Base-by-base conservation (phyloP, 2,888 invertebrate species). In the Drosophila nigricruria region DNA sequence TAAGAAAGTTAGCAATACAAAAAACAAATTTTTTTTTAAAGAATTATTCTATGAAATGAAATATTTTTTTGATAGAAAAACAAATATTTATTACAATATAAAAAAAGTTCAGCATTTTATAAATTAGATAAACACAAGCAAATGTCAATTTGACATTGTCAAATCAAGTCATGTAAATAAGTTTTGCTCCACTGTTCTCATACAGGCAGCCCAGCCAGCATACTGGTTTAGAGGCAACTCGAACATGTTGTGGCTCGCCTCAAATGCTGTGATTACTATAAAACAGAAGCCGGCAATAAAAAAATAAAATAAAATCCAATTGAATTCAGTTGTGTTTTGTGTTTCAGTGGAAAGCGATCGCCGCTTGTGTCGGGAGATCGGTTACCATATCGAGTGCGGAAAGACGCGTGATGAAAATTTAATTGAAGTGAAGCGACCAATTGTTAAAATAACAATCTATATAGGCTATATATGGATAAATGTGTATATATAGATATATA, bases 231-330 rank as follows among this genome's bases (percentile, higher is more conserved):
- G 32, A 45, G 20, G n/a, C 25, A 66, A 66, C 57, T 75, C 82
- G 50, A 76, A 82, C 82, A 54, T 85, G 88, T 85, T 75, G 52
- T 8, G 49, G 52, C 34, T 61, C 20, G 36, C 23, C 38, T 30
- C 49, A 14, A 49, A 42, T 32, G 64, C 58, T 60, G 52, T 45
- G 68, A 66, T 50, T 56, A 70, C 57, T 65, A 60, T 53, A 40
- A 40, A 67, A 57, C 53, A 53, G 40, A 49, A 61, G 60, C 61
- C 73, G 70, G 65, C 70, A 42, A 43, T 47, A 49, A 57, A 45
- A 45, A 38, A 25, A 23, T 16, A 25, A 45, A 34, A 25, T 20
- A 38, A 45, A 57, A 62, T 18, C 56, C 49, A 68, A 68, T 65
- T 69, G 54, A 53, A 69, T 69, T 70, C 70, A 84, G 79, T 81